phyloP scores from a whole-genome alignment of 2,113 vertebrate species.

The Chloropsis hardwickii region DNA sequence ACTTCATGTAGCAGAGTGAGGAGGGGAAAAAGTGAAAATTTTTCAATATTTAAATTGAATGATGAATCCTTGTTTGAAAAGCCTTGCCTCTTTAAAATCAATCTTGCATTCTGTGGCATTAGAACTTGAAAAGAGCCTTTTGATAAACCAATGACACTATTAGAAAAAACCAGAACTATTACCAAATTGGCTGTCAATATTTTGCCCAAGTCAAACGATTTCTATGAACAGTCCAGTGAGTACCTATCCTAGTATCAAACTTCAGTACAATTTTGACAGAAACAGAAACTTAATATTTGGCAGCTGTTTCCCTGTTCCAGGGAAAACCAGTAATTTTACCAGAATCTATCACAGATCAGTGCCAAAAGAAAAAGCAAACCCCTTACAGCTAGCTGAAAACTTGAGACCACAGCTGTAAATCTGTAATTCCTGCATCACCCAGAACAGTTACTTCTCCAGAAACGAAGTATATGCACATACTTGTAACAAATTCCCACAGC shows the following conservation, averaged over 20 bases:
- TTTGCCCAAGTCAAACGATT: background rate
- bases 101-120: background rate
- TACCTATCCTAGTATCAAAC: background rate
- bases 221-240: background rate
- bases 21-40: fast-evolving
- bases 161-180: background rate
- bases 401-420: background rate
- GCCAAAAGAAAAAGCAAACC: background rate
- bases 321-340: background rate
- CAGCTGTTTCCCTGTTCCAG: background rate
- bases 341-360: background rate
- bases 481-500: background rate
- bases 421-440: background rate
- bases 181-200: background rate
- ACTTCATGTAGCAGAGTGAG: background rate
- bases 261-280: background rate
- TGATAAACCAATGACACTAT: background rate
- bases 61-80: background rate
- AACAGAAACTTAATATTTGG: background rate
- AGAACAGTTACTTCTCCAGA: background rate
- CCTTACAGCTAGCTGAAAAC: background rate
- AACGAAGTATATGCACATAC: background rate
- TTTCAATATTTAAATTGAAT: background rate
- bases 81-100: background rate
- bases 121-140: background rate